phyloP scores from a whole-genome alignment of 2,113 vertebrate genomes.

The Nycticebus coucang region DNA sequence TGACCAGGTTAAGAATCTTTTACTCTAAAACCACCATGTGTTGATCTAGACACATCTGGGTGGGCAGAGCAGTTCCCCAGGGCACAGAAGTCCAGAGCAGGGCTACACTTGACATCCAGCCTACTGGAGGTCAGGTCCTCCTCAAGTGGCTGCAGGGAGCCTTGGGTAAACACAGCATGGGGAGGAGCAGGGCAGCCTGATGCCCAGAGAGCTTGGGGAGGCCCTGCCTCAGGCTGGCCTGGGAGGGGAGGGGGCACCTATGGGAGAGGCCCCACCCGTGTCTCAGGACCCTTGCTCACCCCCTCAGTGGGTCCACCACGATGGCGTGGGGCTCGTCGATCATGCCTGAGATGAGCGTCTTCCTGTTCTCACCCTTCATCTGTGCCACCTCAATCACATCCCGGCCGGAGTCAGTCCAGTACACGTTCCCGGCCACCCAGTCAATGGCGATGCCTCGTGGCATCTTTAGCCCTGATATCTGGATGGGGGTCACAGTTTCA shows the following conservation, averaged over 20 bases:
- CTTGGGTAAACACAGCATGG: not conserved
- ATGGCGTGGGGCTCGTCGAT: constrained; percentile 98
- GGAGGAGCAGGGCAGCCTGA: no score
- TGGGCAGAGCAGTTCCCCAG: not conserved
- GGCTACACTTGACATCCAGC: not conserved
- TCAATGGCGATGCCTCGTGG: constrained; percentile 96
- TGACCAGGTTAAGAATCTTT: not conserved
- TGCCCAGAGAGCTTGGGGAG: not conserved
- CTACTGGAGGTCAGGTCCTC: not conserved
- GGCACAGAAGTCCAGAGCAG: not conserved
- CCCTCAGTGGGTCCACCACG: constrained; percentile 94
- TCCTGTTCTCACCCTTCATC: constrained; percentile 95
- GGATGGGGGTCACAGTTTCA: not conserved
- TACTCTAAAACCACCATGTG: not conserved
- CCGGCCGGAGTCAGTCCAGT: constrained; percentile 97
- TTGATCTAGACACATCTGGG: not conserved
- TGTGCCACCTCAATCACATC: constrained; percentile 98
- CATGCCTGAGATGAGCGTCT: constrained; percentile 98
- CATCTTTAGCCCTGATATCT: constrained; percentile 97
- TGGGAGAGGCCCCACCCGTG: not conserved
- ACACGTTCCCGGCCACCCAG: constrained; percentile 98
- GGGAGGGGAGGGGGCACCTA: not conserved
- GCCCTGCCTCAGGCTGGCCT: not conserved
- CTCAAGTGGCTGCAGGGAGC: not conserved
- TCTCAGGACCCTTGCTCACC: constrained; percentile 86